Base-by-base conservation (phyloP, 2,113 vertebrate genomes). In the Coturnix japonica region DNA sequence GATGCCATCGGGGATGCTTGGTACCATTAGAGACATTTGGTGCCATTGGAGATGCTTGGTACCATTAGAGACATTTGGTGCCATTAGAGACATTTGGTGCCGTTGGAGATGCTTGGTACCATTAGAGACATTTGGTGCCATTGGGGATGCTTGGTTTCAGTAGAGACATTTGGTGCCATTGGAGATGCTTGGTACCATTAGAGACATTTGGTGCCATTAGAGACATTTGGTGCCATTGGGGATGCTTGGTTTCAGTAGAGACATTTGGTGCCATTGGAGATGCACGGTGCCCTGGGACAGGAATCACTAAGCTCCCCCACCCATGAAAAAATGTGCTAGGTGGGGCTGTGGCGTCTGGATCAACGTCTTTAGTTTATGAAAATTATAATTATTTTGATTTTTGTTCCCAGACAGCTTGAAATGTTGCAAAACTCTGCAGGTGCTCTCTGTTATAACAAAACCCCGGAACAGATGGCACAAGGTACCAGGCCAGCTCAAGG, bases 341-440 rank as follows among this genome's bases (percentile, higher is more conserved):
- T 95, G 96, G 94, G 87, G 97, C 96, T 93, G 91, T 57, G 3
- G 71, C 82, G 11, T 87, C 95, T 97, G 95, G 97, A 96, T 82
- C 66, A 66, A 94, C 73, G 69, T 46, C 96, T 95, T 97, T 94
- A 74, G 89, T 97, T 97, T 97, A 97, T 96, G 97, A 97, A 98
- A 97, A 97, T 98, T 95, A 98, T 97, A 97, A 98, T 98, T 97
- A 97, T 98, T 98, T 98, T 97, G 96, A 98, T 98, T 98, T 97
- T 97, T 95, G 94, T 96, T 96, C 96, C 85, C 95, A 96, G 96
- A 96, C 98, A 96, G 97, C 97, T 97, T 98, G 98, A 98, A 98
- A 97, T 97, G 98, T 97, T 98, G 96, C 97, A 98, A 96, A 97
- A 97, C 98, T 97, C 98, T 95, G 97, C 97, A 98, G 98, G 98